Evolutionary conservation across 92 coral and sea anemone species (phyloP), one percentile per base, ranked within the genome.

Genomic region (Meandrina meandrites): DNA sequence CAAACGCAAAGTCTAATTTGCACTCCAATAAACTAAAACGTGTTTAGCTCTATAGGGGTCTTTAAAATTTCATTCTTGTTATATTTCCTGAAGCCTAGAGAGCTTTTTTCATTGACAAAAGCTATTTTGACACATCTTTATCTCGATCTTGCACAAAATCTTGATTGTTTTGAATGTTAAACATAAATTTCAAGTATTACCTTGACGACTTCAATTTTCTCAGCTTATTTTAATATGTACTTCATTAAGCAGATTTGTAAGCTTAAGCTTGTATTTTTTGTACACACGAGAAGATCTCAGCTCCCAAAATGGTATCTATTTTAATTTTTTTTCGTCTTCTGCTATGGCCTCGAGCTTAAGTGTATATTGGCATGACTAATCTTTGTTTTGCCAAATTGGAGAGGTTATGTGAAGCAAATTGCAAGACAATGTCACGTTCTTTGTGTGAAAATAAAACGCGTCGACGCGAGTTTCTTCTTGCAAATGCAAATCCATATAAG

Each of bases 361-460:
- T 34, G 13, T 17, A 36, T 40, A 12, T 62, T 62, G 19, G 67
- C 67, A 22, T n/a, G 32, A 64, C 48, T 17, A 73, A 79, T 31
- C 48, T 30, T 81, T 81, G 62, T 67, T 22, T 24, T n/a, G 4
- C 31, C 31, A 17, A 56, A 58, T 56, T 45, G 19, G 66, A 31
- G 78, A 47, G 79, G 54, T 9, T 42, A 27, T 47, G 68, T 12
- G 79, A 32, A 37, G 28, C 35, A 83, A 71, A 83, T 83, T 83
- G 79, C 35, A 72, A 34, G 69, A 83, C 86, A 83, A 71, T 83
- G 86, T n/a, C 79, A 57, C 6, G 53, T 50, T 19, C 31, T 53
- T 50, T 73, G 53, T 82, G 62, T 31, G 77, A 51, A 37, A 74
- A 66, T 66, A 27, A 50, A 14, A 56, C 64, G 40, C 66, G 36